Base-by-base conservation (phyloP, 2,888 invertebrate species). In the Cheilosia grossa region DNA sequence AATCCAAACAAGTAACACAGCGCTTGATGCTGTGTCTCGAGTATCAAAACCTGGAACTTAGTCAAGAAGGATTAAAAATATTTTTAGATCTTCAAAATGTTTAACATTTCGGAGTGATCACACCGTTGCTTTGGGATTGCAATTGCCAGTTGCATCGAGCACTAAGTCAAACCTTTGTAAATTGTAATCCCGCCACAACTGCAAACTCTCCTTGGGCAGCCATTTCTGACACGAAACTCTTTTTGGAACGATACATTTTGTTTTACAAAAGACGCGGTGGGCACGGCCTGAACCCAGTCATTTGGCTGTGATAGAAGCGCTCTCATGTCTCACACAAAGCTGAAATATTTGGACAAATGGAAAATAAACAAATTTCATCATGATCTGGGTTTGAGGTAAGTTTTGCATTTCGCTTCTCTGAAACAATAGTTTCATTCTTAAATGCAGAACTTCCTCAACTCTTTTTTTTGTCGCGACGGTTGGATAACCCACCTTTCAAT, bases 221-320 rank as follows among this genome's bases (percentile, higher is more conserved):
- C 19, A 33, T 17, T 58, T 66, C 30, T 24, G 27, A 24, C 33
- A 15, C 24, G 37, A 24, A 4, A 44, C 30, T 24, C 49, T 49
- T 19, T 79, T 77, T 67, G 81, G 85, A 85, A 85, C 85, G 85
- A 85, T 85, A 85, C 85, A 67, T 81, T 77, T 30, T 80, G n/a
- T 59, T 53, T 70, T 80, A 80, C 80, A 83, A 74, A 64, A 70
- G 44, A 66, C 40, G 21, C 75, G 67, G 75, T 42, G 44, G 66
- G 21, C 33, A 51, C 15, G 37, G 37, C 73, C 49, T 74, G 77
- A 17, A 47, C 54, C 69, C 49, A 58, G 56, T 40, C 53, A 66
- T 17, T 37, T 64, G 70, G 58, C 47, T 63, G 56, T 37, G 53
- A 51, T 30, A 30, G 40, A 56, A 3, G 27, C 53, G 69, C 72